Base-by-base conservation (phyloP, 2,113 vertebrate genomes). In the Amblyornis subalaris region DNA sequence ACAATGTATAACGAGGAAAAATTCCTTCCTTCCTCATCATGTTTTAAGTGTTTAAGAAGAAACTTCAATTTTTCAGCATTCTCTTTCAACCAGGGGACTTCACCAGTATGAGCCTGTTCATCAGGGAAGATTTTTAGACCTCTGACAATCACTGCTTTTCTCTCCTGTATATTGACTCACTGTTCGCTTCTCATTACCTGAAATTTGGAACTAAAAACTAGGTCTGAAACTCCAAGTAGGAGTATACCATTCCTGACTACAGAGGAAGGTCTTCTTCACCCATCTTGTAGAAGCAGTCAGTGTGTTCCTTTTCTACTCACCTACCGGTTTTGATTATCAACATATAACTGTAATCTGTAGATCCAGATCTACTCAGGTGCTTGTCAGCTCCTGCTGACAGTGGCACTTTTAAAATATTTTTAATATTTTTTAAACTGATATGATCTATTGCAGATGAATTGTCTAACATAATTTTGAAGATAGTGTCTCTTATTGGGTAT, bases 401-500 rank as follows among this genome's bases (percentile, higher is more conserved):
- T 2, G 40, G 20, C 16, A 35, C 24, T 8, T 64, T 22, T 42
- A 14, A 2, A 18, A 12, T 31, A 35, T 15, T 31, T 29, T 42
- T 19, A 17, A 3, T n/a, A 29, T 55, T 57, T 44, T 5, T 33
- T 61, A 61, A 81, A 47, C 2, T 7, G 11, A 36, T 15, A 3
- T 5, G 17, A 17, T 66, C 89, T 10, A 50, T 70, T 44, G 6
- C 23, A 53, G 10, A 14, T 70, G 26, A 89, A 48, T 3, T 47
- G 29, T 55, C 14, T 45, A 36, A 66, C 7, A 19, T 3, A 8
- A 36, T 60, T 78, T 53, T 57, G 6, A 83, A 65, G 26, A 22
- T 4, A 72, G 2, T 12, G 3, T 35, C 13, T 70, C 38, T 84
- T 29, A 16, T 38, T 15, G 1, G 0, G 3, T 12, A 33, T 62